phyloP scores from a whole-genome alignment of 2,888 invertebrate species.

The Xylota sylvarum region DNA sequence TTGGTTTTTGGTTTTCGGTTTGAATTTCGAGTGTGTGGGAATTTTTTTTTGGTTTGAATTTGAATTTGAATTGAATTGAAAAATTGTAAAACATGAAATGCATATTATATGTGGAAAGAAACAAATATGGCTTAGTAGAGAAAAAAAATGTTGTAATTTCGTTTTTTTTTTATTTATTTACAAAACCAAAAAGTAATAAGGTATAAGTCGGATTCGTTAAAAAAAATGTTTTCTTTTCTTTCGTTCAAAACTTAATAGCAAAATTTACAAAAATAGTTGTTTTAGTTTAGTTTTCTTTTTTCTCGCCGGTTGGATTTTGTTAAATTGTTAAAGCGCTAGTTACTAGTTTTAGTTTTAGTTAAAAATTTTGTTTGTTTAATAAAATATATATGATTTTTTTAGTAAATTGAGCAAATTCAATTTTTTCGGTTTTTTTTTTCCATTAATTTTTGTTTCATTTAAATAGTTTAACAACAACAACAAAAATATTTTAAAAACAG shows the following conservation, averaged over 20 bases:
- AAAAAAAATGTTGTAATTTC: slow-evolving; percentile 61
- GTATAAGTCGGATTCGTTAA: slow-evolving; percentile 70
- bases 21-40: slow-evolving; percentile 47
- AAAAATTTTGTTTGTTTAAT: slow-evolving; percentile 72
- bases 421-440: slow-evolving; percentile 64
- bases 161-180: slow-evolving; percentile 54
- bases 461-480: slow-evolving; percentile 67
- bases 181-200: slow-evolving; percentile 77
- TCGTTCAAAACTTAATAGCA: slow-evolving; percentile 67
- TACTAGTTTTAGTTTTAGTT: slow-evolving; percentile 22
- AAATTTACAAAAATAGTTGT: slow-evolving; percentile 63
- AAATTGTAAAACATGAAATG: slow-evolving; percentile 65
- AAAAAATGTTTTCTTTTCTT: slow-evolving; percentile 36
- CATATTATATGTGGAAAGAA: slow-evolving; percentile 74
- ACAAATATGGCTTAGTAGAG: slow-evolving; percentile 74
- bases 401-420: slow-evolving; percentile 64
- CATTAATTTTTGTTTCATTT: slow-evolving; percentile 60
- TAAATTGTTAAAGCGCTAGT: slow-evolving; percentile 50
- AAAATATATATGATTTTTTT: slow-evolving; percentile 60
- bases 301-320: slow-evolving; percentile 39
- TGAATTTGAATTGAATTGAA: slow-evolving; percentile 33
- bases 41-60: slow-evolving; percentile 22
- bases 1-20: slow-evolving; percentile 12
- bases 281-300: background rate
- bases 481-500: slow-evolving; percentile 80